These are phyloP conservation scores for Lycaon pictus DNA, from an alignment of 2,113 vertebrate genomes.

Conservation along the genomic window DNA sequence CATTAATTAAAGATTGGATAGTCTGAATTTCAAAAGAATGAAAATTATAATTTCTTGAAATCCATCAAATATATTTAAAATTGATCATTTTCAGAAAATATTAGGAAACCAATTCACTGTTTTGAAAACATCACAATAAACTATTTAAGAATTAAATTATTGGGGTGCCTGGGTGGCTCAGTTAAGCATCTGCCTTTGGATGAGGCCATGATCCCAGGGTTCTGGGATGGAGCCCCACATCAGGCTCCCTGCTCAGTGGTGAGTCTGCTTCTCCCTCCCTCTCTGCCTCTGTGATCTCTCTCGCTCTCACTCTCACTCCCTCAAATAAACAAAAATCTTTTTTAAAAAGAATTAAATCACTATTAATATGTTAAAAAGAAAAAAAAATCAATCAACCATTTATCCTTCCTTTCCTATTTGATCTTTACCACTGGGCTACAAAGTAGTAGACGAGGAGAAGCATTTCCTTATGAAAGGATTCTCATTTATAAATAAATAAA, in stretches of 20 bases:
- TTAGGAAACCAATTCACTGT: neutral
- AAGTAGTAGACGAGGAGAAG: neutral
- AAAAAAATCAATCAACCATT: neutral
- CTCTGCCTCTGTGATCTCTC: too few relatives aligned
- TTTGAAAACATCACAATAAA: neutral
- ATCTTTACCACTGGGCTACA: neutral
- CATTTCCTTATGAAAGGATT: neutral
- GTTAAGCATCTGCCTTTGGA: too few relatives aligned
- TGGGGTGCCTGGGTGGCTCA: too few relatives aligned
- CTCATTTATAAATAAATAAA: neutral
- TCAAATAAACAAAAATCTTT: too few relatives aligned
- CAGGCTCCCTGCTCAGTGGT: too few relatives aligned
- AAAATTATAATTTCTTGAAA: neutral
- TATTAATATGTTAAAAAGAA: neutral
- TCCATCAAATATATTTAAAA: neutral
- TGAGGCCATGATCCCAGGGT: too few relatives aligned
- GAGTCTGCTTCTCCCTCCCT: too few relatives aligned
- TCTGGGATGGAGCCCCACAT: too few relatives aligned
- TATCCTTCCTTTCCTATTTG: neutral
- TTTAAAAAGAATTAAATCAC: neutral
- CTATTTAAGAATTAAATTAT: neutral
- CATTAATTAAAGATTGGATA: neutral
- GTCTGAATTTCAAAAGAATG: neutral
- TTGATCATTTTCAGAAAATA: neutral
- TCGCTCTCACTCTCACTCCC: too few relatives aligned